Evolutionary conservation across 64 coral and sea anemone genomes (phyloP), one percentile per base, ranked within the genome.

Genomic region (Actinia tenebrosa): DNA sequence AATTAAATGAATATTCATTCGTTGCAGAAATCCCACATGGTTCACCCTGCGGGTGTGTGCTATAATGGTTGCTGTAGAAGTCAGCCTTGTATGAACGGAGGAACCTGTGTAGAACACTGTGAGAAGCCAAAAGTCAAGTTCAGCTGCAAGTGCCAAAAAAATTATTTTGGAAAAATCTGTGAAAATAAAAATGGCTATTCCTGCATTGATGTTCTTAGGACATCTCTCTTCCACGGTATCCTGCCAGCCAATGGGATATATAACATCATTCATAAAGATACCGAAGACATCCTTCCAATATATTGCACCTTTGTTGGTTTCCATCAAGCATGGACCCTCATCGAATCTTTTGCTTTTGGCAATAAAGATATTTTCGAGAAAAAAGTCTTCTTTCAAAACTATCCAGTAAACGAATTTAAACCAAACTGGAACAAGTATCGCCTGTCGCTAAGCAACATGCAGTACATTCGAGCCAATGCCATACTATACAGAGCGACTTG

Each of bases 311-410:
- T 81, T 53, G 50, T 10, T 45, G 46, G 19, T 8, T 45, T 45
- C 16, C 44, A 81, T 26, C 79, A 91, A 62, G 83, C 72, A 4
- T 91, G 89, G 89, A 91, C 89, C 10, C 83, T 91, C 1, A 91
- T 91, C 19, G 89, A 91, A 30, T 91, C 89, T 1, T 91, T 91
- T 18, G 79, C 89, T 26, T 56, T 91, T 10, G 53, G 14, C 71
- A 91, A 91, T 78, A 86, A 64, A 0, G 42, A 44, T 13, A 4
- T 13, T 13, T 75, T 75, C 69, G 13, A 15, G 27, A 15, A 75
- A 10, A 71, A 89, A 89, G 80, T 83, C 5, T 89, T 89, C 60
- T 89, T 84, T 58, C 45, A 45, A 23, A 62, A 89, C 27, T 58
- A 75, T 44, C 81, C 88, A 3, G 62, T 62, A 44, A 56, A 89